Percentiles rank a stretch among this genome's conserved stretches.
These are phyloP conservation scores for Zaprionus camerounensis DNA, from an alignment of 1,140 invertebrate genomes.

Conservation along the genomic window DNA sequence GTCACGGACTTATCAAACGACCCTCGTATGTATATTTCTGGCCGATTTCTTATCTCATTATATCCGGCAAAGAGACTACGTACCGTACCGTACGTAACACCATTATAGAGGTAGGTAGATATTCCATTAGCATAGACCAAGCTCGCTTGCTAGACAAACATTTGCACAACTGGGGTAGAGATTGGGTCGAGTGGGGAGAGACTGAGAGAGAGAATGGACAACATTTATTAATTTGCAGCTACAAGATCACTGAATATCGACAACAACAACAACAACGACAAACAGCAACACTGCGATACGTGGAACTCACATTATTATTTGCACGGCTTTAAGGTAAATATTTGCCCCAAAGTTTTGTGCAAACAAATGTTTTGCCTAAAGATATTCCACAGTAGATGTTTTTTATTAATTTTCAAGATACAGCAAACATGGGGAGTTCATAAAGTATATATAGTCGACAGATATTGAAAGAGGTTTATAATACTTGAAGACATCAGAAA, in stretches of 20 bases:
- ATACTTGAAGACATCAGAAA: too few species aligned
- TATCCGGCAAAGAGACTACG: constrained; percentile 37
- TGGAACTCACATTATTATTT: constrained; percentile 44
- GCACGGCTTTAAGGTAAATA: constrained; percentile 61
- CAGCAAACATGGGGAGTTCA: constrained; percentile 14
- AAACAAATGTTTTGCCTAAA: constrained; percentile 60
- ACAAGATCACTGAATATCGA: constrained; percentile 75
- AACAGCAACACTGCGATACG: neutral
- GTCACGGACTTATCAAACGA: too few species aligned
- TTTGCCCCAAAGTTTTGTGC: constrained; percentile 70
- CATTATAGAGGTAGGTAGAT: constrained; percentile 29
- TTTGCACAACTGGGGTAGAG: constrained; percentile 65
- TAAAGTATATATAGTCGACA: neutral
- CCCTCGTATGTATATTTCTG: neutral
- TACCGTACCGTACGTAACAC: neutral
- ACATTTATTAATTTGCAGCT: constrained; percentile 76
- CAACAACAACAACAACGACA: constrained; percentile 11
- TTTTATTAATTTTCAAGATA: constrained; percentile 55
- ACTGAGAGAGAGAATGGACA: neutral
- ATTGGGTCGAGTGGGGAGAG: neutral
- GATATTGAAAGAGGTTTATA: too few species aligned
- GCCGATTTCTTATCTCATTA: constrained; percentile 38
- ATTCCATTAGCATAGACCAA: constrained; percentile 61
- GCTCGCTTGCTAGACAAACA: constrained; percentile 53
- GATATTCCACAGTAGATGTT: constrained; percentile 30